Base-by-base conservation (phyloP, 2,797 vertebrate genomes). In the Sebastolobus altivelis region DNA sequence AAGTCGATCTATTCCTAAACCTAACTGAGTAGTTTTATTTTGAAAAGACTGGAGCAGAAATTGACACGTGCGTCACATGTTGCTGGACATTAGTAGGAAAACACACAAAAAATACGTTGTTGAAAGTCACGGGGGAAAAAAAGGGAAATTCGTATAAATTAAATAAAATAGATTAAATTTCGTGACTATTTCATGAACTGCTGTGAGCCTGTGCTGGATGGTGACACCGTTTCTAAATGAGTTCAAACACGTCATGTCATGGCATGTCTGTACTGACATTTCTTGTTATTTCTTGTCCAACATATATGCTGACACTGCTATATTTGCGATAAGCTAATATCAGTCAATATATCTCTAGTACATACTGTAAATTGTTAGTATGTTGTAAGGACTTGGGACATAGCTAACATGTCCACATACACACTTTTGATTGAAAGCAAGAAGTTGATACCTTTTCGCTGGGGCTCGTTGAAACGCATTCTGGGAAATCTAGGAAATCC, bases 311-410 rank as follows among this genome's bases (percentile, higher is more conserved):
- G 52, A 25, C n/a, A 25, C 54, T 56, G 54, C 11, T 56, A 13
- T 27, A 56, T 56, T n/a, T 52, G 46, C 18, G 8, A 52, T n/a
- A 52, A 52, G 46, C 46, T 52, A 52, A 52, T 52, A 56, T 56
- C 55, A 27, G 55, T 56, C 55, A 8, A 27, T 56, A 13, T 56
- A 37, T 35, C 58, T 27, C 6, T 6, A 27, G 14, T 37, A 49
- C n/a, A 43, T 46, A 5, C 46, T 29, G 54, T 49, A 27, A 52
- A 52, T 8, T 52, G 8, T 52, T 52, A 52, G 46, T 52, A 20
- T 73, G 60, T 37, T 66, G 61, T 60, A 5, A 35, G n/a, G 27
- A 54, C 52, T 54, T 54, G n/a, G 52, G 52, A 69, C 80, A 78
- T 71, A 72, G 65, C 59, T 71, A 43, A 78, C 27, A 83, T 18